Conservation (phyloP, 2,888 invertebrate species). For the Synergus umbraculus region DNA sequence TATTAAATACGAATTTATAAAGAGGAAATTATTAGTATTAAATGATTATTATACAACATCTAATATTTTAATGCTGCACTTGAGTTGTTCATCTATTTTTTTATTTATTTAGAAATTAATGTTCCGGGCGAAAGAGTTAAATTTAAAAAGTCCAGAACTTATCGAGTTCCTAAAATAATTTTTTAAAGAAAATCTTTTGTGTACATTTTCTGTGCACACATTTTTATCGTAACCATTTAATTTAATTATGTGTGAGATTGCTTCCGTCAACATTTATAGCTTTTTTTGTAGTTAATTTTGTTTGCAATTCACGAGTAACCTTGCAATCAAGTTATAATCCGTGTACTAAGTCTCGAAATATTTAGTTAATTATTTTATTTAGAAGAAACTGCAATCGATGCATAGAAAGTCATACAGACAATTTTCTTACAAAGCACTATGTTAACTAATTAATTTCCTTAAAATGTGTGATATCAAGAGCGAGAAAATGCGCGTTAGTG, state of each 20-base stretch:
- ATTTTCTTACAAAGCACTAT: neutral
- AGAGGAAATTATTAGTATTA: neutral
- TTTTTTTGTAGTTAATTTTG: neutral
- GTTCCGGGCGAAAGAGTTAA: neutral
- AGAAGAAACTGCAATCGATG: conserved; percentile 1
- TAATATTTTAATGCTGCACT: neutral
- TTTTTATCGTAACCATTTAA: no score
- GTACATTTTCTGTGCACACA: neutral
- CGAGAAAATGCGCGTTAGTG: conserved; percentile 3
- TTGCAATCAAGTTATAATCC: no score
- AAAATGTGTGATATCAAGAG: conserved; percentile 12
- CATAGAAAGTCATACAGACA: neutral
- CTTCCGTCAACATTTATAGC: neutral
- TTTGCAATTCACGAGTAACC: no score
- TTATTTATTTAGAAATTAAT: neutral
- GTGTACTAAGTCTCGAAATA: neutral
- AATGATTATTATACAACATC: neutral
- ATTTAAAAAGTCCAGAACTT: neutral
- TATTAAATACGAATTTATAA: neutral
- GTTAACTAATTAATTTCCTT: neutral
- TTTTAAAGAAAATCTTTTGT: neutral
- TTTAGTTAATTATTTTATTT: neutral
- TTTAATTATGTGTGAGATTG: neutral
- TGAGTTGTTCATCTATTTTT: neutral
- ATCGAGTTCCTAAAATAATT: conserved; percentile 18